Conservation (phyloP, 2,888 invertebrate species). For the Melikaiella ostensackeni region DNA sequence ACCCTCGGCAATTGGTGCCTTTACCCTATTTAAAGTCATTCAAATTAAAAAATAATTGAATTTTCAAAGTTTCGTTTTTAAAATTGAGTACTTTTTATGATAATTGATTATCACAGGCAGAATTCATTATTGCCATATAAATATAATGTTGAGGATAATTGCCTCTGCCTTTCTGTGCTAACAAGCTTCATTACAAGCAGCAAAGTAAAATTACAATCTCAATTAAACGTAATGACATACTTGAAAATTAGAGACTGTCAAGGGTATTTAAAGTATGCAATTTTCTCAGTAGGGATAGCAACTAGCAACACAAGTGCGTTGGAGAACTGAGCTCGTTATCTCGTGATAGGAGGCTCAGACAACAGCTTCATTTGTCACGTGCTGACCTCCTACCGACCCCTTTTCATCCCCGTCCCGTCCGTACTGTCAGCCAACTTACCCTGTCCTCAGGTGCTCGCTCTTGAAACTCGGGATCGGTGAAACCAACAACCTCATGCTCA, state of each 20-base stretch:
- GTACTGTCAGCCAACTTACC: slow-evolving; percentile 53
- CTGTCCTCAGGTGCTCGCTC: slow-evolving; percentile 49
- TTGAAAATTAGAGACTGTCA: slow-evolving; percentile 59
- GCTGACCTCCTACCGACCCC: slow-evolving; percentile 66
- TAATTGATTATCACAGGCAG: neutral
- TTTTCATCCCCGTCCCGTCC: slow-evolving; percentile 53
- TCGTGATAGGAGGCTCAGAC: slow-evolving; percentile 66
- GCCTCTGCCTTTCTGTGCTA: neutral
- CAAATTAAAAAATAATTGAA: too few species aligned
- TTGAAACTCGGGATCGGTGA: slow-evolving; percentile 50
- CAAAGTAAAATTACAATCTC: slow-evolving; percentile 61
- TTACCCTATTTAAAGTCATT: too few species aligned
- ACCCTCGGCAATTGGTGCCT: too few species aligned
- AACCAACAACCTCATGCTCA: slow-evolving; percentile 9
- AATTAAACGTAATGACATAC: slow-evolving; percentile 66
- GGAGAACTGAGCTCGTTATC: slow-evolving; percentile 69
- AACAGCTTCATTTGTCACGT: slow-evolving; percentile 73
- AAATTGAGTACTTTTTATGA: neutral
- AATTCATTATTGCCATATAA: neutral
- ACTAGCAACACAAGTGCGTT: slow-evolving; percentile 53
- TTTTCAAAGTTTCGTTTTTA: too few species aligned
- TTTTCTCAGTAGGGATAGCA: slow-evolving; percentile 50
- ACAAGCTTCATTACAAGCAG: slow-evolving; percentile 22
- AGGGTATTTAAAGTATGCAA: slow-evolving; percentile 60
- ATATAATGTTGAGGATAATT: neutral